A percentile compares a stretch with the other conserved stretches of the same genome.
Evolutionary conservation across 2,888 invertebrate species (phyloP).

Genomic region (Leucoptera coffeella): DNA sequence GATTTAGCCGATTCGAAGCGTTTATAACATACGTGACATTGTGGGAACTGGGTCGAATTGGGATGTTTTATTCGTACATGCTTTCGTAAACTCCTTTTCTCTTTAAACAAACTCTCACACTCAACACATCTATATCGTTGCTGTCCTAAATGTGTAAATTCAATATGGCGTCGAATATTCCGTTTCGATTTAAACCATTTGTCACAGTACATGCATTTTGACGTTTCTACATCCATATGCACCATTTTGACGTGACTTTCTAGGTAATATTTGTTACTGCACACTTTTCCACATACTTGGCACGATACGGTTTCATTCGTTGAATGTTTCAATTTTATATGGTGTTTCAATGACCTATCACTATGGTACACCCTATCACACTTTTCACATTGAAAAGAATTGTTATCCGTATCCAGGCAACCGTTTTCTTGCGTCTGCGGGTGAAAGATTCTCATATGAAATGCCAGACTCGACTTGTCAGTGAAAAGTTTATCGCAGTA

Average conservation of each 20-base stretch:
- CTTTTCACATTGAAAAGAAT: slow-evolving; percentile 17
- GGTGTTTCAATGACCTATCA: slow-evolving; percentile 28
- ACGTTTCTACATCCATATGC: slow-evolving; percentile 19
- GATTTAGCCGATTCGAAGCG: slow-evolving; percentile 36
- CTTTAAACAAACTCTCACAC: slow-evolving; percentile 33
- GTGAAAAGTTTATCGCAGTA: slow-evolving; percentile 33
- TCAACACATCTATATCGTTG: slow-evolving; percentile 31
- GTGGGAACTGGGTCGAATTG: slow-evolving; percentile 22
- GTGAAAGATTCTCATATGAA: slow-evolving; percentile 28
- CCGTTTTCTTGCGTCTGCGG: slow-evolving; percentile 26
- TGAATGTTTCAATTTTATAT: slow-evolving; percentile 27
- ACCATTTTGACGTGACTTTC: slow-evolving; percentile 31
- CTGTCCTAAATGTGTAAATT: slow-evolving; percentile 30
- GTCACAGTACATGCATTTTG: slow-evolving; percentile 31
- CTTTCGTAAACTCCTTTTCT: slow-evolving; percentile 28
- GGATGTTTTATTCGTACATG: slow-evolving; percentile 31
- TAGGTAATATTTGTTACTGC: slow-evolving; percentile 29
- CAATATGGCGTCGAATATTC: slow-evolving; percentile 28
- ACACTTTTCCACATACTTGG: slow-evolving; percentile 21
- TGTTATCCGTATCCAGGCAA: slow-evolving; percentile 16
- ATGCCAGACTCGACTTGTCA: slow-evolving; percentile 24
- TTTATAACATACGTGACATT: slow-evolving; percentile 31
- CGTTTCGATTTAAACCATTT: slow-evolving; percentile 31
- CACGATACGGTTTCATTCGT: slow-evolving; percentile 22
- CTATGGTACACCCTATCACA: slow-evolving; percentile 26